Conservation (phyloP, 2,797 vertebrate species). For the Acipenser oxyrinchus region DNA sequence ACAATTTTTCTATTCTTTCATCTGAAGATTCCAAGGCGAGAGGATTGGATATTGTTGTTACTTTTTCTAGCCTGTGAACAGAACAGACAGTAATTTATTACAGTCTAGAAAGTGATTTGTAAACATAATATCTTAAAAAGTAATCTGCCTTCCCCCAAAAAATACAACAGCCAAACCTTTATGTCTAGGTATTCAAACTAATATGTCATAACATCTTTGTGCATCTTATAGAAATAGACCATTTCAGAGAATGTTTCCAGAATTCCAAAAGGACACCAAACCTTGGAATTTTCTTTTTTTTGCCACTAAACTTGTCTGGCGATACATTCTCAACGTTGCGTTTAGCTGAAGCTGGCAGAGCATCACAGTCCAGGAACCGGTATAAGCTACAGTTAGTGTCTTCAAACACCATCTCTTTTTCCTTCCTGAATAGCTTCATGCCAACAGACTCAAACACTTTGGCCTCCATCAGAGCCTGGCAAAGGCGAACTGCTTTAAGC, state of each 20-base stretch:
- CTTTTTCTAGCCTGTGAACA: constrained; percentile 42
- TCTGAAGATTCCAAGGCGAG: constrained; percentile 59
- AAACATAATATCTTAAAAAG: neutral
- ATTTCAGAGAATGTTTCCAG: neutral
- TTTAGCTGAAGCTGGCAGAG: constrained; percentile 23
- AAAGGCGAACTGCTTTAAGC: constrained; percentile 70
- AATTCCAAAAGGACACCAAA: constrained; percentile 29
- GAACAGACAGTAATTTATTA: neutral
- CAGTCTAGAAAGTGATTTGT: neutral
- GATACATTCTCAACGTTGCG: constrained; percentile 37
- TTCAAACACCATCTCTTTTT: constrained; percentile 69
- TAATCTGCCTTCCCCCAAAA: neutral
- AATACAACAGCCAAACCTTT: neutral
- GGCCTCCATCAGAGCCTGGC: constrained; percentile 78
- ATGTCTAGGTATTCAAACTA: no score
- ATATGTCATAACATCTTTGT: neutral
- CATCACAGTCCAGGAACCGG: constrained; percentile 57
- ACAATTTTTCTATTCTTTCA: constrained; percentile 63
- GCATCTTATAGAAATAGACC: neutral
- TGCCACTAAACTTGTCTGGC: constrained; percentile 33
- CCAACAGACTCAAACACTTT: constrained; percentile 72
- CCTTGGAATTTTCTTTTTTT: constrained; percentile 49
- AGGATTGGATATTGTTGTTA: constrained; percentile 67
- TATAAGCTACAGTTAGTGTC: constrained; percentile 70
- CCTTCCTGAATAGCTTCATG: constrained; percentile 63